A percentile compares a stretch with the other conserved stretches of the same genome.
Conservation (phyloP, 2,113 vertebrate genomes). For the Podilymbus podiceps region DNA sequence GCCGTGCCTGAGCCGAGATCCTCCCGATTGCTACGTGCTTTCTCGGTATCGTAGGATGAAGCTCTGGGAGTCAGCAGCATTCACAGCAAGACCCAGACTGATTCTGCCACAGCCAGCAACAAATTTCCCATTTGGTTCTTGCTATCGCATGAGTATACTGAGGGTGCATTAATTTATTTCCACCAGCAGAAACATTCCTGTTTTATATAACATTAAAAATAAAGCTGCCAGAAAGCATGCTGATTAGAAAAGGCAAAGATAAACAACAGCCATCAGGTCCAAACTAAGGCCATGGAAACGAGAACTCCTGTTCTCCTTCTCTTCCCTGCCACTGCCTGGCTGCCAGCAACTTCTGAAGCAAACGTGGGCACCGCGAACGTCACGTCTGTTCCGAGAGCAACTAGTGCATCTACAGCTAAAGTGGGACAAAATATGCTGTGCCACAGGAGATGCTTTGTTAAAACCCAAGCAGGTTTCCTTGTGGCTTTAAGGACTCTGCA, state of each 20-base stretch:
- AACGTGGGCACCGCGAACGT: fast-evolving
- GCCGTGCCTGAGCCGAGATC: neutral
- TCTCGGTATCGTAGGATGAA: neutral
- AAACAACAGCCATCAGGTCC: neutral
- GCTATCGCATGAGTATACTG: fast-evolving
- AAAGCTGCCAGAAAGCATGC: neutral
- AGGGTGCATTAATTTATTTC: neutral
- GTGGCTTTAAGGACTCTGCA: neutral
- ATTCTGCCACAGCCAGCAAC: neutral
- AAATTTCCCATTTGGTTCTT: neutral
- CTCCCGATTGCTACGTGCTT: neutral
- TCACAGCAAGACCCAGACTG: neutral
- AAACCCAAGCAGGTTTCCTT: neutral
- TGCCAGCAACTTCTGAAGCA: neutral
- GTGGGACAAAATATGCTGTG: neutral
- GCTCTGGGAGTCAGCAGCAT: neutral
- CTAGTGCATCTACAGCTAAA: neutral
- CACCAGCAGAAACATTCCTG: neutral
- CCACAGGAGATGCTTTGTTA: fast-evolving
- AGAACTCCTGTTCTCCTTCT: neutral
- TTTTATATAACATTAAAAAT: neutral
- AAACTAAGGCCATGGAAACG: neutral
- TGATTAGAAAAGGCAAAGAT: neutral
- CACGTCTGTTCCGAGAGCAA: neutral
- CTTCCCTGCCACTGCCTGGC: neutral